Percentiles rank a stretch among this genome's conserved stretches.
These are phyloP conservation scores for Lacerta bilineata DNA, from an alignment of 2,797 vertebrate species.

Conservation along the genomic window DNA sequence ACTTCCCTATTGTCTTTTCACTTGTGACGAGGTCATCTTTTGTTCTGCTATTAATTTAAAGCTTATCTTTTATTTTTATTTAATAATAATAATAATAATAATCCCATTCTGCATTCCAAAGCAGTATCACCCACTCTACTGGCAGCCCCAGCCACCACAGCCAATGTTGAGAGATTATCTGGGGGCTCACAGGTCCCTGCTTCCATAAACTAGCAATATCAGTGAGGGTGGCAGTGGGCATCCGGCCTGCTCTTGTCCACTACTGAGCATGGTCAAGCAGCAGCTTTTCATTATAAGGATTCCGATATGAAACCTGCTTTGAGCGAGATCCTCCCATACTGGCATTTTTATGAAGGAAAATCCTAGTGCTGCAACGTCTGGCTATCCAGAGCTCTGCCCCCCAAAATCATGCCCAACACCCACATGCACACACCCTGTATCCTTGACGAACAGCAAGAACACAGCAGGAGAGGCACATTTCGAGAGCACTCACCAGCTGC, in stretches of 20 bases:
- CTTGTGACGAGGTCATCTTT: too few species aligned
- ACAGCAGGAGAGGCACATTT: constrained; percentile 70
- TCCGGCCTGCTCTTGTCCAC: neutral
- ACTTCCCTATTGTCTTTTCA: too few species aligned
- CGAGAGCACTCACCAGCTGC: constrained; percentile 73
- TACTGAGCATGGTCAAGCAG: neutral
- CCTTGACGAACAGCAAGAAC: constrained; percentile 59
- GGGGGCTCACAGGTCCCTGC: neutral
- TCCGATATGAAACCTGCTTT: neutral
- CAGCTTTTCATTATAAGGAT: neutral
- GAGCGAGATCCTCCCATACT: neutral
- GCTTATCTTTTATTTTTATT: too few species aligned
- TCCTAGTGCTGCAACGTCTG: constrained; percentile 52
- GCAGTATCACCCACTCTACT: too few species aligned
- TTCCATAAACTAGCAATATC: neutral
- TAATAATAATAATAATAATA: too few species aligned
- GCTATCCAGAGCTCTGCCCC: constrained; percentile 54
- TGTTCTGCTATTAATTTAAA: too few species aligned
- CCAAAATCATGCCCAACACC: constrained; percentile 60
- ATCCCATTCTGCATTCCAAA: too few species aligned
- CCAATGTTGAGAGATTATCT: too few species aligned
- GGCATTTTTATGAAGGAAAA: constrained; percentile 22
- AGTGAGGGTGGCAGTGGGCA: neutral
- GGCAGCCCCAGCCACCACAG: neutral
- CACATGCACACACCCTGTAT: constrained; percentile 43